Conservation (phyloP, 2,113 vertebrate genomes). For the Papio anubis region DNA sequence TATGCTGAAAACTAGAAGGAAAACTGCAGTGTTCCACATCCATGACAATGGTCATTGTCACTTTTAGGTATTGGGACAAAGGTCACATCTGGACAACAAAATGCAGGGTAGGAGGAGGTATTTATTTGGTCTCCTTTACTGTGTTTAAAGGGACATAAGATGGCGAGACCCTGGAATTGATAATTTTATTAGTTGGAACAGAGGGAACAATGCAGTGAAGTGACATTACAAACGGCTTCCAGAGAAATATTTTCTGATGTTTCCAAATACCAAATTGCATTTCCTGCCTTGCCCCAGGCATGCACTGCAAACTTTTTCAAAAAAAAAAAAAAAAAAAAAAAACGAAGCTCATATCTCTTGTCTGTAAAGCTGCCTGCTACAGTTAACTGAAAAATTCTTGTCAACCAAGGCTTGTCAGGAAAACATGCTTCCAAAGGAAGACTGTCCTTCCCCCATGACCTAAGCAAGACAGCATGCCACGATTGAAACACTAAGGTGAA, state of each 20-base stretch:
- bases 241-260: conserved; percentile 1
- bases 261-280: conserved; percentile 33
- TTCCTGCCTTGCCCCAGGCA: not conserved
- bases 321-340: not conserved
- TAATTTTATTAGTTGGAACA: not conserved
- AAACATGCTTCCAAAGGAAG: conserved; percentile 16
- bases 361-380: not conserved
- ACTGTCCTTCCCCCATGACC: not conserved
- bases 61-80: conserved; percentile 25
- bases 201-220: not conserved
- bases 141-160: not conserved
- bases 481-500: not conserved
- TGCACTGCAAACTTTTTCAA: not conserved
- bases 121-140: not conserved
- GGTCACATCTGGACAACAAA: not conserved
- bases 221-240: not conserved
- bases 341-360: not conserved
- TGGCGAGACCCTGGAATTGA: not conserved
- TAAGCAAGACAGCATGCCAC: not conserved
- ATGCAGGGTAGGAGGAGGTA: not conserved
- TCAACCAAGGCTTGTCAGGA: conserved; percentile 15
- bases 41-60: not conserved
- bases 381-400: conserved; percentile 39
- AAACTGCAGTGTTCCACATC: not conserved
- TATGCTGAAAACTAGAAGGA: conserved; percentile 5